phyloP scores from a whole-genome alignment of 35 echinoderm and acorn worm species.

The Strongylocentrotus purpuratus region DNA sequence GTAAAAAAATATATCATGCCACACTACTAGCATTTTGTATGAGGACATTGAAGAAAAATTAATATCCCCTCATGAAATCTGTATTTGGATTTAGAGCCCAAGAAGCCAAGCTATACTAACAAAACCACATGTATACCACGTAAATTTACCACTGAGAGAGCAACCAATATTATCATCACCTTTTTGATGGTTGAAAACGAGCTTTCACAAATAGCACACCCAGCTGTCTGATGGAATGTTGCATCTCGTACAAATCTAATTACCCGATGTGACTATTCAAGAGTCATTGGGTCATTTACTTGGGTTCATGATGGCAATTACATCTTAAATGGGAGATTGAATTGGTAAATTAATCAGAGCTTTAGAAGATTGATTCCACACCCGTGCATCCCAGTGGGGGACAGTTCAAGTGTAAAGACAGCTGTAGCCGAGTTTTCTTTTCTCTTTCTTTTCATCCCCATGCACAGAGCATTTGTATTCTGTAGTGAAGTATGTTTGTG shows the following conservation, averaged over 20 bases:
- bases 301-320: background rate
- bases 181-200: background rate
- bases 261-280: background rate
- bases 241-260: background rate
- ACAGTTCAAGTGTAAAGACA: background rate
- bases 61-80: too few species aligned
- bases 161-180: background rate
- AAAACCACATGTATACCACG: too few species aligned
- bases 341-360: slow-evolving; percentile 31
- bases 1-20: too few species aligned
- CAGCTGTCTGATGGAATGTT: background rate
- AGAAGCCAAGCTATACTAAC: too few species aligned
- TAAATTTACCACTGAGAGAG: background rate
- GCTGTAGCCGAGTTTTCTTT: background rate
- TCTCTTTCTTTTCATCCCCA: background rate
- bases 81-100: too few species aligned
- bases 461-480: background rate
- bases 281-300: background rate
- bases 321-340: slow-evolving; percentile 13
- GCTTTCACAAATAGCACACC: background rate
- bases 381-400: background rate
- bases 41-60: too few species aligned
- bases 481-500: background rate
- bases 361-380: background rate
- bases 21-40: too few species aligned